Evolutionary conservation across 2,113 vertebrate species (phyloP).

Genomic region (Glaucidium brasilianum): DNA sequence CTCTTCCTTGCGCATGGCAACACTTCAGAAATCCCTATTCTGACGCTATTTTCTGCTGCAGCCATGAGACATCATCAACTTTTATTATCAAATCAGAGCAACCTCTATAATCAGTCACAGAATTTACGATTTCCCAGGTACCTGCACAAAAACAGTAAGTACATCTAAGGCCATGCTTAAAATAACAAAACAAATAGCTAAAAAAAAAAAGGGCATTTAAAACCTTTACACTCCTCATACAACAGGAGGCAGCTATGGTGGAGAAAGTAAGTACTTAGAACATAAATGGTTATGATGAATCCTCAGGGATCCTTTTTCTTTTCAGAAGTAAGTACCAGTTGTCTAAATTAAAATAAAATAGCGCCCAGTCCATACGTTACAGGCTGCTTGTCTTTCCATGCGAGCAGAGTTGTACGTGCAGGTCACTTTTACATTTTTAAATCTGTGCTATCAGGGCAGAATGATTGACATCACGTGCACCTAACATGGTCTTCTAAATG

Average conservation of each 20-base stretch:
- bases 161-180: neutral
- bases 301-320: constrained; percentile 37
- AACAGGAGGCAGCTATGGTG: neutral
- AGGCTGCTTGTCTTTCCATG: neutral
- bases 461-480: rapidly evolving
- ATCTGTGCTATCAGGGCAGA: neutral
- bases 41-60: neutral
- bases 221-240: neutral
- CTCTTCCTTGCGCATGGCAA: neutral
- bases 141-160: neutral
- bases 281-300: constrained; percentile 18
- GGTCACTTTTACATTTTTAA: neutral
- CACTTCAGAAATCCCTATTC: rapidly evolving
- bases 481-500: neutral
- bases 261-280: neutral
- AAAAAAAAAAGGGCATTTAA: neutral
- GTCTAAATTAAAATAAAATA: neutral
- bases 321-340: neutral
- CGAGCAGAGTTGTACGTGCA: rapidly evolving
- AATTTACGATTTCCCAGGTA: neutral
- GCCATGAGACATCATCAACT: neutral
- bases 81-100: neutral
- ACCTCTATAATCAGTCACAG: neutral
- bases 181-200: neutral
- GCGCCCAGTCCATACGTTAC: neutral